Evolutionary conservation across 2,113 vertebrate genomes (phyloP), one percentile per base, ranked within the genome.

Genomic region (Otolemur garnettii): DNA sequence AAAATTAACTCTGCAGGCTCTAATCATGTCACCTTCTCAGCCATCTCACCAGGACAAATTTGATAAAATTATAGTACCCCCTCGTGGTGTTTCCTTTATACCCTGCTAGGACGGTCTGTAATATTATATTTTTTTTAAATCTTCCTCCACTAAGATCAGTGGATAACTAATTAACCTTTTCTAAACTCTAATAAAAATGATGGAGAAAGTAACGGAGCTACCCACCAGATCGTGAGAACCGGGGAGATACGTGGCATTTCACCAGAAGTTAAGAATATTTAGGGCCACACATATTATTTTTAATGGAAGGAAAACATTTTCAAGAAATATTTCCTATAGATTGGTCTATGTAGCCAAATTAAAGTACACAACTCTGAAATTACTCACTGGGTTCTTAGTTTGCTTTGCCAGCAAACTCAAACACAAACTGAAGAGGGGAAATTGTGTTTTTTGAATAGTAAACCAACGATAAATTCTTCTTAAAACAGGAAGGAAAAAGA

Each of bases 1-100:
- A 98, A 98, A 98, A 99, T 98, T 98, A 99, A 98, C 98, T 98
- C 96, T 97, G 97, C 96, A 81, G 97, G 94, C 97, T 98, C 97
- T 98, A 98, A 98, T 98, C 98, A 98, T 95, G 98, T 98, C 97
- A 98, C 97, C 92, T 98, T 97, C 98, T 97, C 98, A 98, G 97
- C 84, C 90, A 98, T 98, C 94, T 98, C 98, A 97, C 93, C 87
- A 97, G 98, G 98, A 97, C 96, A 98, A 98, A 98, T 98, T 97
- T 98, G 98, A 98, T 98, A 97, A 98, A 98, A 98, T 98, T 97
- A 96, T 97, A 98, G 98, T 98, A 98, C 97, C 98, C 98, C 93
- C 98, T 98, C 97, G 98, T 98, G 98, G 98, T 97, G 95, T 97
- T 98, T 98, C 97, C 98, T 97, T 98, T 93, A 97, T 98, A 98